Conservation (phyloP, 64 coral and sea anemone species). For the Platygyra sinensis region DNA sequence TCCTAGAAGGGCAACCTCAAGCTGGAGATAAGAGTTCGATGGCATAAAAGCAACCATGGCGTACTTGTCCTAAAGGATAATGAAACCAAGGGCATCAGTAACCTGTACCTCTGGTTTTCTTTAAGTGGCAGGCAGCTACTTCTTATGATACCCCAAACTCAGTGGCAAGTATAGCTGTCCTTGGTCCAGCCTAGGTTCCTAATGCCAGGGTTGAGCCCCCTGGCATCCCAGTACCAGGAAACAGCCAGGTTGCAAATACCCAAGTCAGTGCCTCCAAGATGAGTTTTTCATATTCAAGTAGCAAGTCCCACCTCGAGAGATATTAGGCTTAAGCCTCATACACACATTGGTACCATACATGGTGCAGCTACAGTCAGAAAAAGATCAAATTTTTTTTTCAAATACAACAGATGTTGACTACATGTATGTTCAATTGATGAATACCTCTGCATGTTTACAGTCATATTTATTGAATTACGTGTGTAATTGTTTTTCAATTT, state of each 20-base stretch:
- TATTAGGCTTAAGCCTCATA: conserved; percentile 59
- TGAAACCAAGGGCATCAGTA: conserved; percentile 29
- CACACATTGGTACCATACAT: conserved; percentile 32
- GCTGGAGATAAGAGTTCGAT: neutral
- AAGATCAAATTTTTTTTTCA: no score
- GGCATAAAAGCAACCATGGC: conserved; percentile 18
- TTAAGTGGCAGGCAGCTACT: conserved; percentile 10
- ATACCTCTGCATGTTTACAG: no score
- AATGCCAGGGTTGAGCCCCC: conserved; percentile 53
- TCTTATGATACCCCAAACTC: conserved; percentile 24
- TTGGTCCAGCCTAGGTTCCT: conserved; percentile 32
- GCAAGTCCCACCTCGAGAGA: conserved; percentile 15
- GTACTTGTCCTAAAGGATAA: conserved; percentile 55
- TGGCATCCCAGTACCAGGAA: conserved; percentile 38
- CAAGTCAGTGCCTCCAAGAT: conserved; percentile 43
- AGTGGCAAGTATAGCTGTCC: conserved; percentile 8
- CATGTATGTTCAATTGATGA: no score
- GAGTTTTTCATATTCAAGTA: conserved; percentile 33
- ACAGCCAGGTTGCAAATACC: conserved; percentile 54
- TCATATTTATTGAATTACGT: no score
- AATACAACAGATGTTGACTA: no score
- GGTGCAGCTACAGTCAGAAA: conserved; percentile 9
- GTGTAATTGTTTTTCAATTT: no score
- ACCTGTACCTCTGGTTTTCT: conserved; percentile 14
- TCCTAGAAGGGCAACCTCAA: conserved; percentile 44